Percentiles rank a stretch among this genome's conserved stretches.
Conservation (phyloP, 2,888 invertebrate genomes). For the Pseudococcus jackbeardsleyi region DNA sequence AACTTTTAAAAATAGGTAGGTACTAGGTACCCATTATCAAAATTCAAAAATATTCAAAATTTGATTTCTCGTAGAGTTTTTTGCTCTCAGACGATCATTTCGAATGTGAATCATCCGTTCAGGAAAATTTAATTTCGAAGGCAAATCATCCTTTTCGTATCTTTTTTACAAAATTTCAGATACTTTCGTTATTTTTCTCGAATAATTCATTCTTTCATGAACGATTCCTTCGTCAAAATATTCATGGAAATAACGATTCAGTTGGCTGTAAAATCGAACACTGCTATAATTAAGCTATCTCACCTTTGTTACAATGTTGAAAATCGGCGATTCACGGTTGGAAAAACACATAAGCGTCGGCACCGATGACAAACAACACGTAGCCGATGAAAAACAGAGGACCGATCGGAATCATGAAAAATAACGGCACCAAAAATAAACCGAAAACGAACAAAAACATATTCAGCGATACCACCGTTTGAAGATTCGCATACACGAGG, state of each 20-base stretch:
- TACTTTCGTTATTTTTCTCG: no score
- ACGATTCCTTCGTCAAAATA: neutral
- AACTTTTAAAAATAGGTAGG: no score
- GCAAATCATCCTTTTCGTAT: no score
- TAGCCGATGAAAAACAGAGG: slow-evolving; percentile 27
- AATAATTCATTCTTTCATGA: neutral
- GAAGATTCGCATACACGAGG: neutral
- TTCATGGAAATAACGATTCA: no score
- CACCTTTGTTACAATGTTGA: neutral
- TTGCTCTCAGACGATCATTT: neutral
- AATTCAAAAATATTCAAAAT: no score
- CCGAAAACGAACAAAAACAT: slow-evolving; percentile 21
- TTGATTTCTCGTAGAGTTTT: no score
- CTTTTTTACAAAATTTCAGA: no score
- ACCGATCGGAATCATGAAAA: neutral
- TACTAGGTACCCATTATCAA: no score
- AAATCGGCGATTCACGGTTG: neutral
- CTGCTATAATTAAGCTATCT: no score
- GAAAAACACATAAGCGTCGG: neutral
- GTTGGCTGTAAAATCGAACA: no score
- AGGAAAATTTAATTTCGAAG: no score
- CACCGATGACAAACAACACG: neutral
- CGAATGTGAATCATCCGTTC: neutral
- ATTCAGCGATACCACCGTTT: neutral
- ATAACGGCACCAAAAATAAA: slow-evolving; percentile 6